Evolutionary conservation across 2,888 invertebrate genomes (phyloP).

Genomic region (Ellobium chinense): DNA sequence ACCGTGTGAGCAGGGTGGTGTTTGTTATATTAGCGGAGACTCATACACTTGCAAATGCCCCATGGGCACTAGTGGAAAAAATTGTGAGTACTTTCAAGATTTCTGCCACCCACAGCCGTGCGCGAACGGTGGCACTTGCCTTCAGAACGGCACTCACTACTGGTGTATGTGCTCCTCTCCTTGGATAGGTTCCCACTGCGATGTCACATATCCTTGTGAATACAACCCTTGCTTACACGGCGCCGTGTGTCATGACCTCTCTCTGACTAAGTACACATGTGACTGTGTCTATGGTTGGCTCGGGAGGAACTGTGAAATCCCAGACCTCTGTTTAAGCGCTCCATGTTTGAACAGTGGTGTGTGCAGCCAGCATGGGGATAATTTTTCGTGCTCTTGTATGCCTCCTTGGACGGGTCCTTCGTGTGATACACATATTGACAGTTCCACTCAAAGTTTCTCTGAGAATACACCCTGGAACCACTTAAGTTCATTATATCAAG

Average conservation of each 20-base stretch:
- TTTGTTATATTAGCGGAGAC: not conserved
- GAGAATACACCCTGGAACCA: no score
- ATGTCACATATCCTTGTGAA: not conserved
- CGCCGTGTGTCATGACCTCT: not conserved
- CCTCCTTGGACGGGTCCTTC: no score
- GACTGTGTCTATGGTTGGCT: no score
- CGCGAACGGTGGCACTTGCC: not conserved
- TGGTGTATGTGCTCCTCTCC: not conserved
- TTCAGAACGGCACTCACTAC: not conserved
- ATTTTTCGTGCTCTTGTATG: no score
- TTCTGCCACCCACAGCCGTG: not conserved
- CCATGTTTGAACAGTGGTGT: no score
- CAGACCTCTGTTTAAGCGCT: no score
- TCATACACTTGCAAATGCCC: not conserved
- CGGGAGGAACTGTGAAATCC: no score
- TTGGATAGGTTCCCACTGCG: not conserved
- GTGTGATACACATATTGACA: no score
- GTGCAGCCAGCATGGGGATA: no score
- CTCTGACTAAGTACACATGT: not conserved
- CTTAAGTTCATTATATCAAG: no score
- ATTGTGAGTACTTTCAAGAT: not conserved
- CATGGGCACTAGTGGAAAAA: not conserved
- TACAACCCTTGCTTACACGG: not conserved
- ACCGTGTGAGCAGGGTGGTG: not conserved
- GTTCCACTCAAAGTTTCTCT: no score